A percentile compares a stretch with the other conserved stretches of the same genome.
These are phyloP conservation scores for Oscheius sp. DNA, from an alignment of 1,140 invertebrate species.

Conservation along the genomic window DNA sequence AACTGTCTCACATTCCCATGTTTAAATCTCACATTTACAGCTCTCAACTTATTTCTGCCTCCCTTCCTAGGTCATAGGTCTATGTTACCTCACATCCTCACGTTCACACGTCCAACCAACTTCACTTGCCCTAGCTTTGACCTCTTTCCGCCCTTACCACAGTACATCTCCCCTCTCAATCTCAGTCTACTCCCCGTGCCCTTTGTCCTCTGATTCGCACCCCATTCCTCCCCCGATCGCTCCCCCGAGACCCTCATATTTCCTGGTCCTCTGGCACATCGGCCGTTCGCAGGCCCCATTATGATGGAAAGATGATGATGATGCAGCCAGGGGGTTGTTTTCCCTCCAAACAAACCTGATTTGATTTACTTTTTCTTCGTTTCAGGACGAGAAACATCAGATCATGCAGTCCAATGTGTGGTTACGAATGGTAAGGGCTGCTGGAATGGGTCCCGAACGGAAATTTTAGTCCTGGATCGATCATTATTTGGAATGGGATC, in stretches of 20 bases:
- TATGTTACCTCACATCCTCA: too few relatives aligned
- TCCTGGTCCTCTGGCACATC: neutral
- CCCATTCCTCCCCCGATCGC: neutral
- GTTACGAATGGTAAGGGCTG: slow-evolving; percentile 66
- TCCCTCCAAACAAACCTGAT: neutral
- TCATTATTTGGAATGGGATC: slow-evolving; percentile 94
- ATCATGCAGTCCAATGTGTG: slow-evolving; percentile 69
- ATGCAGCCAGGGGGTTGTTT: neutral
- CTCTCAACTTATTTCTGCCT: too few relatives aligned
- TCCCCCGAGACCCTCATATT: neutral
- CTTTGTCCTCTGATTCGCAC: too few relatives aligned
- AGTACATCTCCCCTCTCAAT: too few relatives aligned
- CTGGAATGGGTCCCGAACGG: slow-evolving; percentile 14
- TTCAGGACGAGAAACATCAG: slow-evolving; percentile 69
- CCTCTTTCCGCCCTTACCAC: too few relatives aligned
- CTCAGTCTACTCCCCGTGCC: too few relatives aligned
- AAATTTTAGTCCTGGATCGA: slow-evolving; percentile 88
- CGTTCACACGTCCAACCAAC: too few relatives aligned
- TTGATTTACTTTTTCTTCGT: slow-evolving; percentile 50
- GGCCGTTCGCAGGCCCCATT: neutral
- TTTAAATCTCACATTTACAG: too few relatives aligned
- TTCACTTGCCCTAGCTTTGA: too few relatives aligned
- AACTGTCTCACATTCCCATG: too few relatives aligned
- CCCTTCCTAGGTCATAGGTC: too few relatives aligned
- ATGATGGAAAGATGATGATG: too few relatives aligned